Percentiles rank a stretch among this genome's conserved stretches.
phyloP scores from a whole-genome alignment of 2,888 invertebrate genomes.

The Heliconius ethilla region DNA sequence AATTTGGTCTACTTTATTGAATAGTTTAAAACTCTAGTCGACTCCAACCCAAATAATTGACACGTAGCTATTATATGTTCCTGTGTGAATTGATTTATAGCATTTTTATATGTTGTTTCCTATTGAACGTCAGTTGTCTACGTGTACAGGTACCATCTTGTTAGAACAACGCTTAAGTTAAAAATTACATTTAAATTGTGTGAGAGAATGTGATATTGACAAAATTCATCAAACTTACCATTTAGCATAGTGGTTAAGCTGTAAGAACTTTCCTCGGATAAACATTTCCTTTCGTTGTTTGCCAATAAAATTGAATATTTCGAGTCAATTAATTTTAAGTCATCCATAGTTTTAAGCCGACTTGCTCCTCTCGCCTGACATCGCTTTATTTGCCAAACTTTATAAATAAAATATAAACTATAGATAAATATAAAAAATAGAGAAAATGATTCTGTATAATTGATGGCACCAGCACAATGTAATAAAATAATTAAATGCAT shows the following conservation, averaged over 20 bases:
- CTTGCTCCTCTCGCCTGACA: slow-evolving; percentile 57
- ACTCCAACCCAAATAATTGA: slow-evolving; percentile 70
- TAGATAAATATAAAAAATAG: slow-evolving; percentile 56
- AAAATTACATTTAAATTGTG: slow-evolving; percentile 61
- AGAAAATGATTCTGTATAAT: slow-evolving; percentile 57
- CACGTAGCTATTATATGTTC: slow-evolving; percentile 69
- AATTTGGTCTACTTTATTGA: slow-evolving; percentile 50
- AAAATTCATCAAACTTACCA: slow-evolving; percentile 61
- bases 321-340: slow-evolving; percentile 81
- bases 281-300: slow-evolving; percentile 54
- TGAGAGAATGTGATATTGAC: slow-evolving; percentile 71
- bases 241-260: slow-evolving; percentile 65
- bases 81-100: slow-evolving; percentile 62
- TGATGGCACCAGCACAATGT: slow-evolving; percentile 76
- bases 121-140: slow-evolving; percentile 49
- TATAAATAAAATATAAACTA: slow-evolving; percentile 48
- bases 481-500: slow-evolving; percentile 51
- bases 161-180: slow-evolving; percentile 60
- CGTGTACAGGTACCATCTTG: slow-evolving; percentile 45
- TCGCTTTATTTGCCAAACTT: slow-evolving; percentile 73
- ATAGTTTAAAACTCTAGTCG: slow-evolving; percentile 73
- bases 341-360: slow-evolving; percentile 75
- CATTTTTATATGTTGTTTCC: slow-evolving; percentile 48
- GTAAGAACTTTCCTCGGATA: slow-evolving; percentile 53
- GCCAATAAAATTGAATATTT: slow-evolving; percentile 67